Base-by-base conservation (phyloP, 2,888 invertebrate species). In the Cataglyphis albicans region DNA sequence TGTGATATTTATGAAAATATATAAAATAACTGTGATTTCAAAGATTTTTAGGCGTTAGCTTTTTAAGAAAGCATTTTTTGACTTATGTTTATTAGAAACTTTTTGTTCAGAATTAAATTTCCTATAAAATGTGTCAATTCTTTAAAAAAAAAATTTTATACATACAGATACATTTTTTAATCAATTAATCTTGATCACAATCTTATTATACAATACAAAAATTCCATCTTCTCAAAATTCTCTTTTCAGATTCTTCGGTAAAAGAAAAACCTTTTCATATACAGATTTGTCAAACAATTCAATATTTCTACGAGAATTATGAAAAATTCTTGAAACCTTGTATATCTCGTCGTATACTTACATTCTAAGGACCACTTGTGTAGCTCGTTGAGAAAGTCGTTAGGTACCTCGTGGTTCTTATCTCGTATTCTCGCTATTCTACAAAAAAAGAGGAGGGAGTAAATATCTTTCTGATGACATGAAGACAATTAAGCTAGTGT, bases 311-410 rank as follows among this genome's bases (percentile, higher is more conserved):
- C 7, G 3, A 52, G 48, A 10, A 12, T 5, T 15, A 9, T 12
- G 10, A 10, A 48, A 15, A 64, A 29, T 63, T 57, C 3, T 59
- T 65, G 5, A 21, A 18, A 32, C 63, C 32, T 75, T 65, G 52
- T 48, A 0, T n/a, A 35, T 2, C 61, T 12, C 3, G 6, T 32
- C 0, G 65, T n/a, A 21, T 9, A 95, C 96, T 96, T 94, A 97
- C 98, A 97, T 95, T 98, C 97, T 65, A 98, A 94, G 3, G 97
- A 97, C 98, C 98, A 98, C 93, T 97, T 97, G 91, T 97, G 97
- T 41, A 97, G 95, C 95, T 97, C 97, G 86, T 97, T 97, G 67
- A 97, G 93, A 91, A 97, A 97, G 92, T 97, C 96, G 0, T 95
- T 95, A 0, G 97, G 96, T 83, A 97, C 96, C 94, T 97, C 97